Evolutionary conservation across 1,140 invertebrate species (phyloP), one percentile per base, ranked within the genome.

Genomic region (Plutomurus gul): DNA sequence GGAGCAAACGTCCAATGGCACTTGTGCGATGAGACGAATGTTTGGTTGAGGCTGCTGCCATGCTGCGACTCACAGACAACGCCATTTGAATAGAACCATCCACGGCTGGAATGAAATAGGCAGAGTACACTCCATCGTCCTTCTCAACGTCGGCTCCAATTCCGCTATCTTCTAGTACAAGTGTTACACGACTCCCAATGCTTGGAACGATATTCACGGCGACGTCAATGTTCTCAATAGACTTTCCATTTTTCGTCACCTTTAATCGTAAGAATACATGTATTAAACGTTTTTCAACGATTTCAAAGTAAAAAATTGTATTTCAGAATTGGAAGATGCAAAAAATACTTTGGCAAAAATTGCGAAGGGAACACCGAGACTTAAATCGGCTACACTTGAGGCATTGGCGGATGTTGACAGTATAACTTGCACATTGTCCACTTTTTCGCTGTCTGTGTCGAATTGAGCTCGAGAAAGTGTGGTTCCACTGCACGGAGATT

Each of bases 51-150:
- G 20, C 0, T 5, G 20, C n/a, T n/a, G 10, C 18, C 10, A 13
- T 30, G 25, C 18, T 18, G 0, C 40, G 2, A 65, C 74, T 20
- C 84, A 71, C 51, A 11, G 4, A 25, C 6, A 71, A 75, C 11
- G 40, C 46, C 51, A 82, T 80, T 70, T 74, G 22, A 18, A 74
- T 70, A 18, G 76, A 25, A 13, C 78, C 81, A 75, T 76, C 56
- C 1, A 30, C 37, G 5, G 4, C 16, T 11, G 81, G 81, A 51
- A 72, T 75, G 18, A 77, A 80, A 74, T 36, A 40, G 0, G 8
- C 77, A 25, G 77, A 79, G 51, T 79, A 82, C 1, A 82, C 47
- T 16, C 81, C 81, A 70, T 82, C 81, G 10, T 71, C 13, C 13
- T 25, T 39, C 0, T 39, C 30, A 30, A 82, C 16, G 40, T 82